Evolutionary conservation across 2,888 invertebrate species (phyloP).

Genomic region (Andrena chrysosceles): DNA sequence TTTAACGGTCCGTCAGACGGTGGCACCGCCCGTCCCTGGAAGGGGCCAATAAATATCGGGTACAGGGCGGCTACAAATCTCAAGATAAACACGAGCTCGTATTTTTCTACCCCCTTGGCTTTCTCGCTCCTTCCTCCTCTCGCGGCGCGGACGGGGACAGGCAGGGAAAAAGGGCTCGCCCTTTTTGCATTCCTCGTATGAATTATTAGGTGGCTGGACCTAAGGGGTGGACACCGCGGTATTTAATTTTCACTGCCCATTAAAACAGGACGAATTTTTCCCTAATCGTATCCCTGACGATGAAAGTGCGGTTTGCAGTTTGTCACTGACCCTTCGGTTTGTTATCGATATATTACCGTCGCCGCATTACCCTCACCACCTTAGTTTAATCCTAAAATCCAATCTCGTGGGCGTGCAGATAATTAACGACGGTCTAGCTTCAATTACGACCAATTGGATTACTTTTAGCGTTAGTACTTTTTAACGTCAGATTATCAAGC

Average conservation of each 20-base stretch:
- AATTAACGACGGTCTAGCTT: slow-evolving; percentile 15
- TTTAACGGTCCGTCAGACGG: slow-evolving; percentile 80
- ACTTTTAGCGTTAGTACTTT: too few relatives aligned
- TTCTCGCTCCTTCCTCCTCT: slow-evolving; percentile 65
- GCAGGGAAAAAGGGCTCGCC: slow-evolving; percentile 68
- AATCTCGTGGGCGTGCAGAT: background rate
- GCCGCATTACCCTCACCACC: slow-evolving; percentile 25
- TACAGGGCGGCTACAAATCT: slow-evolving; percentile 81
- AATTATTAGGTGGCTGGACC: slow-evolving; percentile 78
- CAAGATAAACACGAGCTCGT: slow-evolving; percentile 81
- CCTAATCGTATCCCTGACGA: slow-evolving; percentile 75
- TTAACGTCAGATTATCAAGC: too few relatives aligned
- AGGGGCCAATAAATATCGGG: slow-evolving; percentile 80
- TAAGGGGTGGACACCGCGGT: slow-evolving; percentile 79
- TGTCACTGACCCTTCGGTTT: slow-evolving; percentile 73
- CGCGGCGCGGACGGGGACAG: slow-evolving; percentile 4
- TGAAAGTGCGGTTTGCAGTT: slow-evolving; percentile 75
- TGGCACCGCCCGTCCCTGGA: slow-evolving; percentile 53
- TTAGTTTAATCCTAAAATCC: slow-evolving; percentile 35
- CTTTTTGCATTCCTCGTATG: slow-evolving; percentile 81
- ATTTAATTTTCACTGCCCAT: slow-evolving; percentile 79
- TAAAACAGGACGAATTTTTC: slow-evolving; percentile 76
- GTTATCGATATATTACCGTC: slow-evolving; percentile 67
- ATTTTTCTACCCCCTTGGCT: slow-evolving; percentile 77
- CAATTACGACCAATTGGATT: background rate